Conservation (phyloP, 2,797 vertebrate genomes). For the Ptychobarbus kaznakovi region DNA sequence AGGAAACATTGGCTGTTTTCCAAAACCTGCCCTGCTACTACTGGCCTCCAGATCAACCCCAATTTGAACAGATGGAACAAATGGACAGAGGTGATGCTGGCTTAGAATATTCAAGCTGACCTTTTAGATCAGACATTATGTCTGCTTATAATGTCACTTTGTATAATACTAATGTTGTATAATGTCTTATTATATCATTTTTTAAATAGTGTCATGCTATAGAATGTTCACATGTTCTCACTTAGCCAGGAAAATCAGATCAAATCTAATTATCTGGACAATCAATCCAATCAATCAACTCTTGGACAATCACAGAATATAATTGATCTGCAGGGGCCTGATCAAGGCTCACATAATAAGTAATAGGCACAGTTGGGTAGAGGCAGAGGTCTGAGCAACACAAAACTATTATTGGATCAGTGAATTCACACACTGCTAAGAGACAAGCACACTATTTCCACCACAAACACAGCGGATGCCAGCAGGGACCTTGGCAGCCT, state of each 20-base stretch:
- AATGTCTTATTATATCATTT: no score
- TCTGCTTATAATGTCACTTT: constrained; percentile 36
- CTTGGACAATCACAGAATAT: constrained; percentile 3
- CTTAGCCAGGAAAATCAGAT: constrained; percentile 1
- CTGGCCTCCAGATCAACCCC: background rate
- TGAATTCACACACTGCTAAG: constrained; percentile 33
- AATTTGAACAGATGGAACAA: no score
- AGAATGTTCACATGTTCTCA: constrained; percentile 18
- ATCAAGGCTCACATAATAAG: background rate
- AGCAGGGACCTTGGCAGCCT: constrained; percentile 17
- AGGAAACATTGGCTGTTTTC: background rate
- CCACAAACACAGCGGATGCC: constrained; percentile 7
- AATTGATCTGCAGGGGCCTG: constrained; percentile 2
- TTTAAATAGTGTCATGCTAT: no score
- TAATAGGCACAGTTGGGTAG: background rate
- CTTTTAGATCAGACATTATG: constrained; percentile 5
- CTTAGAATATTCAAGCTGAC: background rate
- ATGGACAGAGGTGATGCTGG: background rate
- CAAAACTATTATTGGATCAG: constrained; percentile 13
- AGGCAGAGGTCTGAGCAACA: constrained; percentile 40
- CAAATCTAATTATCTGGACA: constrained; percentile 18
- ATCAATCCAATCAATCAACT: no score
- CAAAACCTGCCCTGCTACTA: background rate
- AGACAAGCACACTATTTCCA: constrained; percentile 16
- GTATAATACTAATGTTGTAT: no score